Percentiles rank a stretch among this genome's conserved stretches.
Evolutionary conservation across 2,113 vertebrate genomes (phyloP).

Genomic region (Acinonyx jubatus): DNA sequence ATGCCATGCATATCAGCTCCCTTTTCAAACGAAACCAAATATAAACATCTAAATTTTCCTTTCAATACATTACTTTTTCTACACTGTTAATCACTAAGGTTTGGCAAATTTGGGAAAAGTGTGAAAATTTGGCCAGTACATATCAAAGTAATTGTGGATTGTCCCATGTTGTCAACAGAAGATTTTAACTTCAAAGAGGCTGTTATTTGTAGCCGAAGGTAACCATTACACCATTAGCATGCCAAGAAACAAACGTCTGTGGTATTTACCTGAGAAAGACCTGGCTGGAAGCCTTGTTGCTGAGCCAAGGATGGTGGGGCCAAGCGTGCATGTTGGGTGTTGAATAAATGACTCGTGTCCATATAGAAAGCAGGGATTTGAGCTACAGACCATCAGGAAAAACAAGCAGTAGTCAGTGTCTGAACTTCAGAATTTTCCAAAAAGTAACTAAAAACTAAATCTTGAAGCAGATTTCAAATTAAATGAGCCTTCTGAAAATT

Average conservation of each 20-base stretch:
- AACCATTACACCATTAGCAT: not conserved
- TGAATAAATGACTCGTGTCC: slow-evolving; percentile 99
- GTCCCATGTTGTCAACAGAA: not conserved
- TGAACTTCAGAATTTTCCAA: not conserved
- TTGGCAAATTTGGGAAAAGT: not conserved
- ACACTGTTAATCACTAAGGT: not conserved
- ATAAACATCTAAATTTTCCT: not conserved
- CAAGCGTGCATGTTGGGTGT: slow-evolving; percentile 93
- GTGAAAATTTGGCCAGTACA: not conserved
- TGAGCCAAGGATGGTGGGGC: slow-evolving; percentile 95
- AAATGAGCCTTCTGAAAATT: not conserved
- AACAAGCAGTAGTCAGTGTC: not conserved
- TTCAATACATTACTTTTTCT: not conserved
- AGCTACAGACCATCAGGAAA: slow-evolving; percentile 87
- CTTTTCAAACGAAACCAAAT: not conserved
- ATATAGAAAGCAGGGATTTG: slow-evolving; percentile 98
- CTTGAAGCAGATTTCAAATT: slow-evolving; percentile 7
- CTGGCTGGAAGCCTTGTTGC: slow-evolving; percentile 97
- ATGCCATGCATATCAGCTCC: not conserved
- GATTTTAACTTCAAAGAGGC: not conserved
- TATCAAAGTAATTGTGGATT: not conserved
- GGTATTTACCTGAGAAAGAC: slow-evolving; percentile 95
- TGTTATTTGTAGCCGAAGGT: not conserved
- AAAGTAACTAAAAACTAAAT: not conserved
- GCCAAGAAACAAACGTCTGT: not conserved